A percentile compares a stretch with the other conserved stretches of the same genome.
Evolutionary conservation across 2,888 invertebrate species (phyloP).

Genomic region (Hermaeophaga mercurialis): DNA sequence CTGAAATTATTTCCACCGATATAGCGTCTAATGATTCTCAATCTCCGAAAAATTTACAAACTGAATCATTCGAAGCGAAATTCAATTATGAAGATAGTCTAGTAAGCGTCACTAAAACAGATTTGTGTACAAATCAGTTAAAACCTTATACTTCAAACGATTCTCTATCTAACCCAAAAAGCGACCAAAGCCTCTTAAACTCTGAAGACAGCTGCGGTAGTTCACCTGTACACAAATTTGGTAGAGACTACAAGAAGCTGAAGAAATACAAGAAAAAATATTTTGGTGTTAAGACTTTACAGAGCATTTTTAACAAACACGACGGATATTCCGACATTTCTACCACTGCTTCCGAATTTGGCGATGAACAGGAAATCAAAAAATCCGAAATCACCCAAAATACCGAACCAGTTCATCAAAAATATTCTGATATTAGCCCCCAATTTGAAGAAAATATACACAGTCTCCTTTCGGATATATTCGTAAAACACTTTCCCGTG

Average conservation of each 20-base stretch:
- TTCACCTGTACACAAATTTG: constrained; percentile 63
- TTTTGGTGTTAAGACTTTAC: constrained; percentile 61
- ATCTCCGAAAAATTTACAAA: constrained; percentile 53
- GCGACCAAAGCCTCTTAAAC: constrained; percentile 56
- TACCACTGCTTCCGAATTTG: constrained; percentile 55
- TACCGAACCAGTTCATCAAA: constrained; percentile 16
- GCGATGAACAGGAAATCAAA: constrained; percentile 43
- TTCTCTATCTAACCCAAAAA: constrained; percentile 55
- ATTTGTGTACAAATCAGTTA: constrained; percentile 15
- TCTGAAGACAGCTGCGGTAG: constrained; percentile 57
- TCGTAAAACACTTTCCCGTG: constrained; percentile 51
- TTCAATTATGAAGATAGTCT: constrained; percentile 36
- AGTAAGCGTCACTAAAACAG: constrained; percentile 6
- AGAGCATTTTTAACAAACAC: constrained; percentile 56
- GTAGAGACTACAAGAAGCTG: constrained; percentile 56
- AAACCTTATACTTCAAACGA: constrained; percentile 50
- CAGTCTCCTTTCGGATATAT: constrained; percentile 55
- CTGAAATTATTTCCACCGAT: constrained; percentile 56
- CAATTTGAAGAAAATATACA: constrained; percentile 58
- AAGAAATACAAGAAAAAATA: constrained; percentile 57
- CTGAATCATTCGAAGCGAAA: constrained; percentile 31
- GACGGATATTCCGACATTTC: constrained; percentile 58
- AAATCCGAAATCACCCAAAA: constrained; percentile 2
- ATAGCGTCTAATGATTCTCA: constrained; percentile 57
- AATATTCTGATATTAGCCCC: constrained; percentile 49